A percentile compares a stretch with the other conserved stretches of the same genome.
These are phyloP conservation scores for Nezara viridula DNA, from an alignment of 2,888 invertebrate genomes.

Conservation along the genomic window DNA sequence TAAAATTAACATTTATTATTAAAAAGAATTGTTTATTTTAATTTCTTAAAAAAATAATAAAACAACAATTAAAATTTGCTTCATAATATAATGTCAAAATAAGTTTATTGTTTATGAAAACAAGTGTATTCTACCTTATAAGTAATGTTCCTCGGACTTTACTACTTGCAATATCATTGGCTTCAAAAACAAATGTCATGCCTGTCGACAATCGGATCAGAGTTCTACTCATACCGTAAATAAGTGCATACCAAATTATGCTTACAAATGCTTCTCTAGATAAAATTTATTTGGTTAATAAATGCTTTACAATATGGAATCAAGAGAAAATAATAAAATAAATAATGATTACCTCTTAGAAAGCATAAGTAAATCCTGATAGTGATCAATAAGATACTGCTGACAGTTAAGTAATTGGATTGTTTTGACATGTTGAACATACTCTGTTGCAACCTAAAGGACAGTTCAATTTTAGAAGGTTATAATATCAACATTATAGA, in stretches of 20 bases:
- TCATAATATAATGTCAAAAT: too few species aligned
- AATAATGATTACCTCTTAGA: conserved; percentile 68
- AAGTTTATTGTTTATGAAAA: too few species aligned
- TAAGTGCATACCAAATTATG: neutral
- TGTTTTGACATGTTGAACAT: conserved; percentile 70
- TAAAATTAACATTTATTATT: too few species aligned
- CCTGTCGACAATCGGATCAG: neutral
- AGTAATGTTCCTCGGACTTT: conserved; percentile 8
- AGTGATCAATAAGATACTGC: conserved; percentile 68
- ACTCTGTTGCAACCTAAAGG: conserved; percentile 69
- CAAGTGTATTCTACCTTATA: neutral
- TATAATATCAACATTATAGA: neutral
- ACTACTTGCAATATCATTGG: neutral
- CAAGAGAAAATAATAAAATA: neutral
- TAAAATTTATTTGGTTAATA: neutral
- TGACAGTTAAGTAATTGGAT: conserved; percentile 69
- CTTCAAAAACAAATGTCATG: conserved; percentile 15
- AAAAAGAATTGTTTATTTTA: too few species aligned
- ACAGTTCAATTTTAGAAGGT: neutral
- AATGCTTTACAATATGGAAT: neutral
- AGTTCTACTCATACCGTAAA: conserved; percentile 14
- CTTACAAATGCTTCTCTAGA: conserved; percentile 46
- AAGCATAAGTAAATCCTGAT: conserved; percentile 68
- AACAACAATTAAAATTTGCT: too few species aligned
- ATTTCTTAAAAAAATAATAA: too few species aligned